Conservation (phyloP, 2,113 vertebrate species). For the Nansenia antarctica region DNA sequence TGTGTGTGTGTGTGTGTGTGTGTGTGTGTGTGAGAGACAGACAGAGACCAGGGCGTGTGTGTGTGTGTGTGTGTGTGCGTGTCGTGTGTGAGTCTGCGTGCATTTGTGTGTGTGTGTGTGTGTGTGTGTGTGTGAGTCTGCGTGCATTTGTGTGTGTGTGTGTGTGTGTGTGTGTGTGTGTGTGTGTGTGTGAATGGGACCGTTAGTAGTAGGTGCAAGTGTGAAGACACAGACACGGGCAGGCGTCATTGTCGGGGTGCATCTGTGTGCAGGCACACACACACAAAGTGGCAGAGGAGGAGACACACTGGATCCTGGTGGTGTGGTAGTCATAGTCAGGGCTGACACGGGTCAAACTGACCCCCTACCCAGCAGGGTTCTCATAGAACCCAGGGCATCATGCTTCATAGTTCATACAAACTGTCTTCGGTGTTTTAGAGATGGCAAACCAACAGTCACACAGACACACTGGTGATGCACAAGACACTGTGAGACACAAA, state of each 20-base stretch:
- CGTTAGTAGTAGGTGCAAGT: conserved; percentile 44
- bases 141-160: too few relatives aligned
- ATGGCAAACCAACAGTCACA: neutral
- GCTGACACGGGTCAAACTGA: conserved; percentile 38
- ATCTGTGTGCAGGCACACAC: conserved; percentile 51
- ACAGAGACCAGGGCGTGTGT: too few relatives aligned
- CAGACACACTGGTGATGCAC: neutral
- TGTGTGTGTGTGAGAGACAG: conserved; percentile 9
- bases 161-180: neutral
- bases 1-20: conserved; percentile 14
- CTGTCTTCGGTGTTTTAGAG: conserved; percentile 33
- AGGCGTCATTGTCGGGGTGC: conserved; percentile 45
- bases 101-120: too few relatives aligned
- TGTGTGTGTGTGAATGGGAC: conserved; percentile 45
- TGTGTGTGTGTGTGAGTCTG: too few relatives aligned
- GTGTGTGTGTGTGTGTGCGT: too few relatives aligned
- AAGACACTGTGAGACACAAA: conserved; percentile 1
- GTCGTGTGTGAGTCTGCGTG: too few relatives aligned
- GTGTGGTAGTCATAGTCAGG: conserved; percentile 32
- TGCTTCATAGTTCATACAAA: too few relatives aligned
- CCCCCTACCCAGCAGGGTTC: conserved; percentile 19
- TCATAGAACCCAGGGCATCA: conserved; percentile 59
- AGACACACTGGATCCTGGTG: conserved; percentile 38
- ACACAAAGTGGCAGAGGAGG: conserved; percentile 29
- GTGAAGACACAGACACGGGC: conserved; percentile 41